A percentile compares a stretch with the other conserved stretches of the same genome.
Conservation (phyloP, 1,140 invertebrate species). For the Drosophila repleta region DNA sequence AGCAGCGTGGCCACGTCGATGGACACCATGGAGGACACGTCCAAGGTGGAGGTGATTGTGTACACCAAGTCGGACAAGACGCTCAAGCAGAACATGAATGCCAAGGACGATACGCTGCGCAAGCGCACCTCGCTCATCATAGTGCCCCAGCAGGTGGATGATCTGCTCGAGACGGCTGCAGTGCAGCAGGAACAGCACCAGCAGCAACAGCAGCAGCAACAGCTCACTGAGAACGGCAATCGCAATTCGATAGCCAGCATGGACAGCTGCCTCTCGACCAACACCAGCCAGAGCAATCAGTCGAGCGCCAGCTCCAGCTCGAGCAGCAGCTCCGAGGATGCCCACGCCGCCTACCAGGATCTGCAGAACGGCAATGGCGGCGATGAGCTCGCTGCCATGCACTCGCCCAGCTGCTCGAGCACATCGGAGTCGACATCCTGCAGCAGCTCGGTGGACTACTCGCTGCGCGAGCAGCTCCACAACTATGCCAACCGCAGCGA, state of each 20-base stretch:
- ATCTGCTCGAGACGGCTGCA: not conserved
- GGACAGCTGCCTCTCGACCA: conserved; percentile 74
- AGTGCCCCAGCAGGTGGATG: conserved; percentile 74
- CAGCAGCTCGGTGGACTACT: conserved; percentile 73
- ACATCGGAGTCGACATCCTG: conserved; percentile 62
- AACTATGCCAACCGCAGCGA: conserved; percentile 68
- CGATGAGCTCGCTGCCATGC: conserved; percentile 17
- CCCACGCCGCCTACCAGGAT: conserved; percentile 76
- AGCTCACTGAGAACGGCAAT: conserved; percentile 44
- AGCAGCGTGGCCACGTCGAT: not conserved
- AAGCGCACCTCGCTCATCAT: conserved; percentile 83
- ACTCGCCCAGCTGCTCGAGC: conserved; percentile 48
- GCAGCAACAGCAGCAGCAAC: not conserved
- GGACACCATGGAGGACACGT: conserved; percentile 47
- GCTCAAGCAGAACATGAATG: conserved; percentile 82
- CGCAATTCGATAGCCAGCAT: conserved; percentile 79
- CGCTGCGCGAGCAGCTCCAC: conserved; percentile 73
- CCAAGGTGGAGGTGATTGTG: conserved; percentile 80
- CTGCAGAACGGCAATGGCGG: conserved; percentile 74
- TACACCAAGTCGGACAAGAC: conserved; percentile 80
- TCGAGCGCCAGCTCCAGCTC: conserved; percentile 30
- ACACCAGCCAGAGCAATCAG: conserved; percentile 66
- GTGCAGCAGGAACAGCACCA: not conserved
- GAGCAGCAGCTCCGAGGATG: conserved; percentile 60
- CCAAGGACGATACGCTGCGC: conserved; percentile 79